These are phyloP conservation scores for Drosophila villosipedis DNA, from an alignment of 2,888 invertebrate species.

Conservation along the genomic window DNA sequence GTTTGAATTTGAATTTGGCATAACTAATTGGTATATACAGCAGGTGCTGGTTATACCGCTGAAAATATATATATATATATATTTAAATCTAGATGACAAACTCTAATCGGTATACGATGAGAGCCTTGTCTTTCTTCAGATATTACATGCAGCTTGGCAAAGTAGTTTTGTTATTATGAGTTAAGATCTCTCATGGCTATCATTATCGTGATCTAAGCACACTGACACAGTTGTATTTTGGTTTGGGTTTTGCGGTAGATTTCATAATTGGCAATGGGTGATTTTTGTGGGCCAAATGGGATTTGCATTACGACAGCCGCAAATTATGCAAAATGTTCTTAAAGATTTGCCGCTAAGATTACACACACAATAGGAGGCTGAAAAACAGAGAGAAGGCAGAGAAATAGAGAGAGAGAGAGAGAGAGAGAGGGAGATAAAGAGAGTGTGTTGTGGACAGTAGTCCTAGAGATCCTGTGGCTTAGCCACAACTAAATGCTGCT, in stretches of 20 bases:
- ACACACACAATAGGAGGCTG: conserved; percentile 4
- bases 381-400: conserved; percentile 3
- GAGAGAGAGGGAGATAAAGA: not conserved
- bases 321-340: conserved; percentile 77
- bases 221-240: not conserved
- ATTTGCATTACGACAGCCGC: conserved; percentile 70
- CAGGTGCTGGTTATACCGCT: not conserved
- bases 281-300: conserved; percentile 47
- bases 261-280: conserved; percentile 45
- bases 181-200: conserved; percentile 24
- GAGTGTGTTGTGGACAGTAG: conserved; percentile 13
- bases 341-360: conserved; percentile 75
- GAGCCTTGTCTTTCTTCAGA: conserved; percentile 4
- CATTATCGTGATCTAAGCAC: conserved; percentile 13
- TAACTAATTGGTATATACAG: not conserved
- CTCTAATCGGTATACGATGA: conserved; percentile 6
- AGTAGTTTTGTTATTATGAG: conserved; percentile 25
- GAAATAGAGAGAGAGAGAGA: conserved; percentile 12
- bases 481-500: conserved; percentile 76
- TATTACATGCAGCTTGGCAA: conserved; percentile 17
- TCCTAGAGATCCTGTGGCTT: conserved; percentile 49
- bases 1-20: not conserved
- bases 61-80: not conserved
- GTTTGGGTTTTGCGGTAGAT: conserved; percentile 20
- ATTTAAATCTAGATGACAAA: conserved; percentile 13